Evolutionary conservation across 2,888 invertebrate species (phyloP).

Genomic region (Ormyrus nitidulus): DNA sequence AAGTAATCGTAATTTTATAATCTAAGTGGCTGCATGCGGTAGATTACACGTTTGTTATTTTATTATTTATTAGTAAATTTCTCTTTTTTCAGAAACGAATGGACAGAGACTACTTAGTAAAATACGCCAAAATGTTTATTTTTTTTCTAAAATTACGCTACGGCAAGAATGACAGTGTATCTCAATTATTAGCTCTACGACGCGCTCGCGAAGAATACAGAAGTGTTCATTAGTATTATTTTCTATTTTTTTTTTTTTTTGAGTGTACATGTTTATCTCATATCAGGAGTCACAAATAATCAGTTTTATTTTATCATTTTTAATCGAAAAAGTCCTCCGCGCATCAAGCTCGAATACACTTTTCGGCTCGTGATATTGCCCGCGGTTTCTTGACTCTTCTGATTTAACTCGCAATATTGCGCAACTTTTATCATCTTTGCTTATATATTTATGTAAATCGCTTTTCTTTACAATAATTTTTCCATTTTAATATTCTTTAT

Average conservation of each 20-base stretch:
- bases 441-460: background rate
- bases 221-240: conserved; percentile 9
- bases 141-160: conserved; percentile 43
- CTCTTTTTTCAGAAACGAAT: conserved; percentile 61
- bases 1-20: conserved; percentile 60
- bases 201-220: conserved; percentile 41
- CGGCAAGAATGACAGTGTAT: conserved; percentile 43
- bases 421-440: conserved; percentile 1
- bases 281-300: conserved; percentile 29
- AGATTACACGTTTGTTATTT: conserved; percentile 49
- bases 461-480: conserved; percentile 7
- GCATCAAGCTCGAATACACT: conserved; percentile 21
- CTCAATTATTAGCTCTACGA: conserved; percentile 43
- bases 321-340: conserved; percentile 15
- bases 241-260: conserved; percentile 31
- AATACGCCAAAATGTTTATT: conserved; percentile 64
- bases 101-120: conserved; percentile 62
- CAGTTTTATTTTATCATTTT: conserved; percentile 16
- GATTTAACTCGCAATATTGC: background rate
- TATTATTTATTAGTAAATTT: conserved; percentile 29
- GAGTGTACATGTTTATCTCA: conserved; percentile 9
- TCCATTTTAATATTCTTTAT: conserved; percentile 21
- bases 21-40: conserved; percentile 68
- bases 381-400: background rate
- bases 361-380: conserved; percentile 18